These are phyloP conservation scores for Calameuta idolon DNA, from an alignment of 2,888 invertebrate genomes.

Conservation along the genomic window DNA sequence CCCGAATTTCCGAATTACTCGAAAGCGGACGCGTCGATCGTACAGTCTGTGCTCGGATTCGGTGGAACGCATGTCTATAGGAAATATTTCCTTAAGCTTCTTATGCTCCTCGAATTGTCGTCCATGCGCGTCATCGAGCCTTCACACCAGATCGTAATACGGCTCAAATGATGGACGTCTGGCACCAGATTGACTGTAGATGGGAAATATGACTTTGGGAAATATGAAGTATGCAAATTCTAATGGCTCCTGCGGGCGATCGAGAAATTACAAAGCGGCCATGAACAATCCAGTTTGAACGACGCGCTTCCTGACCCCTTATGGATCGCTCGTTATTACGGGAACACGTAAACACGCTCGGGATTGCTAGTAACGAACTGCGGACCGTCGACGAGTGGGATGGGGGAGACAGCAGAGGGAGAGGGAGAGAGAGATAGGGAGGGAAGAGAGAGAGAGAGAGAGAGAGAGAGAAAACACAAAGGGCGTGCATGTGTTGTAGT, in stretches of 20 bases:
- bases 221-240: not conserved
- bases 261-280: not conserved
- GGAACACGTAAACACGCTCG: not conserved
- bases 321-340: not conserved
- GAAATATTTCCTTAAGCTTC: not conserved
- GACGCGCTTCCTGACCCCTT: not conserved
- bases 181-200: not conserved
- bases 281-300: not conserved
- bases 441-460: no score
- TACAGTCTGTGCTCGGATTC: not conserved
- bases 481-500: not conserved
- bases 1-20: not conserved
- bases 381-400: not conserved
- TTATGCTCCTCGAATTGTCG: not conserved
- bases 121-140: not conserved
- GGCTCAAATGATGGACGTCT: not conserved
- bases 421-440: fast-evolving
- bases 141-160: not conserved
- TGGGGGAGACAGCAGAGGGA: not conserved
- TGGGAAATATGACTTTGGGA: not conserved
- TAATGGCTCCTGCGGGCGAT: not conserved
- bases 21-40: no score
- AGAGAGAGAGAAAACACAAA: not conserved
- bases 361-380: not conserved
- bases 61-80: no score